Base-by-base conservation (phyloP, 2,888 invertebrate species). In the Drosophila demipolita region DNA sequence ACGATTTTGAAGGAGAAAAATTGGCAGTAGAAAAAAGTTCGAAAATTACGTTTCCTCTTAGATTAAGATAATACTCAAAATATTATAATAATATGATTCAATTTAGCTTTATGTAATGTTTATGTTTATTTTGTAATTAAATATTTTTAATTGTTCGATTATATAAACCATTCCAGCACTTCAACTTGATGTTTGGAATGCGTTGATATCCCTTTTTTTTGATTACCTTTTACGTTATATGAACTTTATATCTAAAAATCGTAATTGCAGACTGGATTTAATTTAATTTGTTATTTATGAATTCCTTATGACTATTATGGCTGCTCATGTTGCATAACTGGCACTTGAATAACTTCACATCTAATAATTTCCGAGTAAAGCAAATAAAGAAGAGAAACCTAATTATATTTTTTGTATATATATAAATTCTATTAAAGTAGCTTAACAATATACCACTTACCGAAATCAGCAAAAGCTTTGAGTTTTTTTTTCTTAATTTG, bases 401-500 rank as follows among this genome's bases (percentile, higher is more conserved):
- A 54, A 62, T 32, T 70, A 49, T 50, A 50, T 74, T 26, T 38
- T 36, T 4, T 36, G 5, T 77, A 72, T 78, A 73, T 74, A 81
- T 75, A 81, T 75, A 82, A 72, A 70, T 54, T 20, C 57, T n/a
- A 55, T 61, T 66, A 62, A 63, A 57, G 26, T 12, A 42, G 48
- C 48, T 63, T 29, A 35, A 45, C 59, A 70, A 58, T 42, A 23
- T 29, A 36, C 29, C 0, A 23, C 53, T 17, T 17, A 20, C n/a
- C 17, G 35, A 60, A 76, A 67, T 63, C 76, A 76, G 33, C 35
- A 53, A 58, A 20, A 45, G 66, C 52, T 53, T 29, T n/a, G 66
- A 66, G 78, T 52, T 53, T 32, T 52, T 29, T 23, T 20, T 38
- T 66, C 81, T 74, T 64, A 84, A 74, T 78, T 73, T 65, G 69